Conservation (phyloP, 2,113 vertebrate genomes). For the Apodemus speciosus region DNA sequence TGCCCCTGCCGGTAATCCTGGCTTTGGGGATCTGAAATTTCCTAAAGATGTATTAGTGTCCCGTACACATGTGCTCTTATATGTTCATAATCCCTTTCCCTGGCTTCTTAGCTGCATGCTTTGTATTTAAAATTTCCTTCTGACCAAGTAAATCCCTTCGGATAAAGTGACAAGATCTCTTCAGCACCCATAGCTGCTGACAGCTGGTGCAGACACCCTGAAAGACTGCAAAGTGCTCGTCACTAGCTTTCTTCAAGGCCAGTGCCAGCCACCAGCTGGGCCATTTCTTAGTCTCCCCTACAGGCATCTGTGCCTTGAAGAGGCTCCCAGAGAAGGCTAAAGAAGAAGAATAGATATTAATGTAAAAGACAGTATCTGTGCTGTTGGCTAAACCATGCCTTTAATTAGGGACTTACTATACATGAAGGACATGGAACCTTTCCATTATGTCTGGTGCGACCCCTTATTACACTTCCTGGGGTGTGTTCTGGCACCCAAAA, state of each 20-base stretch:
- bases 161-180: conserved; percentile 97
- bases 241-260: conserved; percentile 88
- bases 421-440: conserved; percentile 77
- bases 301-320: conserved; percentile 88
- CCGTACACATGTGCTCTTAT: conserved; percentile 93
- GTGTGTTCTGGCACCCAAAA: conserved; percentile 72
- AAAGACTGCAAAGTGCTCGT: conserved; percentile 92
- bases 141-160: conserved; percentile 95
- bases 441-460: conserved; percentile 81
- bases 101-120: conserved; percentile 90
- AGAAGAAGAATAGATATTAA: conserved; percentile 87
- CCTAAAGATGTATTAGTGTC: conserved; percentile 95
- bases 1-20: conserved; percentile 91
- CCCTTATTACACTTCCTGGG: conserved; percentile 80
- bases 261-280: conserved; percentile 91
- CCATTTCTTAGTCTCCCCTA: conserved; percentile 87
- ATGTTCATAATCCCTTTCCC: conserved; percentile 93
- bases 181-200: conserved; percentile 95
- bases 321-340: conserved; percentile 86
- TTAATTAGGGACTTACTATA: conserved; percentile 86
- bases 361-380: conserved; percentile 84
- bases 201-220: conserved; percentile 96
- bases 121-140: conserved; percentile 93
- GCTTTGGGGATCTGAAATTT: conserved; percentile 93
- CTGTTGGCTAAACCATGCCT: conserved; percentile 80